Percentiles rank a stretch among this genome's conserved stretches.
These are phyloP conservation scores for Hypolimnas misippus DNA, from an alignment of 2,888 invertebrate species.

Conservation along the genomic window DNA sequence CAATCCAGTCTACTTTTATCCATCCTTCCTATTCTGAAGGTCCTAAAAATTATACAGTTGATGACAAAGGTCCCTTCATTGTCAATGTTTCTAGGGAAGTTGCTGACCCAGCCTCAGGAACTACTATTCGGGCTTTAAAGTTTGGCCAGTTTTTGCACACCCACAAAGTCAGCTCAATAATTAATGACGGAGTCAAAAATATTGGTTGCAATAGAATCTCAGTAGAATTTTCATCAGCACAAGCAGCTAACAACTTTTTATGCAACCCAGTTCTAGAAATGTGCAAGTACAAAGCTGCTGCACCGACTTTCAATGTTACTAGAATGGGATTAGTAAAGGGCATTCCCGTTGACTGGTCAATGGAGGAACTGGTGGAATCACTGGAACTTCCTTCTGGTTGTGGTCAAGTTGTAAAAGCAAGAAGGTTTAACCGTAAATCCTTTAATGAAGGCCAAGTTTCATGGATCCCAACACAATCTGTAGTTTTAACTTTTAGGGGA, in stretches of 20 bases:
- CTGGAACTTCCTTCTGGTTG: constrained; percentile 17
- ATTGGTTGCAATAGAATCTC: constrained; percentile 31
- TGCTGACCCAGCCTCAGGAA: constrained; percentile 19
- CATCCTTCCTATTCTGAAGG: too few species aligned
- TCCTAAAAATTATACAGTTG: neutral
- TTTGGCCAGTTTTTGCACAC: constrained; percentile 27
- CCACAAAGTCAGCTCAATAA: constrained; percentile 24
- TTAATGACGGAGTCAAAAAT: constrained; percentile 31
- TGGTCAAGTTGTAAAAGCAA: constrained; percentile 32
- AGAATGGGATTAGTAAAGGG: too few species aligned
- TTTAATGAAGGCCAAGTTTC: neutral
- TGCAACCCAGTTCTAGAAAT: constrained; percentile 4
- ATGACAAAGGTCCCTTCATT: constrained; percentile 27
- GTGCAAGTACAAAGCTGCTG: constrained; percentile 14
- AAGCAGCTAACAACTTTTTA: constrained; percentile 31
- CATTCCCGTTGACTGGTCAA: too few species aligned
- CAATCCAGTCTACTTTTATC: too few species aligned
- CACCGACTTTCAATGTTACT: too few species aligned
- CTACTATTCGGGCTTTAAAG: constrained; percentile 20
- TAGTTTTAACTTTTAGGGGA: constrained; percentile 18
- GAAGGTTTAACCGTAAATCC: constrained; percentile 21
- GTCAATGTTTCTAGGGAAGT: constrained; percentile 21
- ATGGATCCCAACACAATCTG: constrained; percentile 24
- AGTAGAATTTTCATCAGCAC: constrained; percentile 24
- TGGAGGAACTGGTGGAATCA: too few species aligned